Evolutionary conservation across 2,797 vertebrate genomes (phyloP), one percentile per base, ranked within the genome.

Genomic region (Eutrigla gurnardus): DNA sequence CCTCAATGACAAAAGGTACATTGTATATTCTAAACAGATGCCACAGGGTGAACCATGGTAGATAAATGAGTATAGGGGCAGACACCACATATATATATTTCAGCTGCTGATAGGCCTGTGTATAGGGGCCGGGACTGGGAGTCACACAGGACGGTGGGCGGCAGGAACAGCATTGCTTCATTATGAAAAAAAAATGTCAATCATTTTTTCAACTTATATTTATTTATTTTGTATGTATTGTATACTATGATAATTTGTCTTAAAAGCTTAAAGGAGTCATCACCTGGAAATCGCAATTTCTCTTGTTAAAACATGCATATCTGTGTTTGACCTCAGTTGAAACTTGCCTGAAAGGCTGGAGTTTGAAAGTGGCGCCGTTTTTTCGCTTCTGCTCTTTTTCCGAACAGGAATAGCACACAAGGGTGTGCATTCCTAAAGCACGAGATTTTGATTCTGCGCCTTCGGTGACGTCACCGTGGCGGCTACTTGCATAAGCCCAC

Each of bases 11-110:
- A 76, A 81, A 83, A 57, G 45, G 18, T 25, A 77, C 65, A 70
- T 4, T 73, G 58, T 81, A 63, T 43, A 55, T 81, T 52, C 45
- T 33, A 70, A 72, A 75, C 58, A 70, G 78, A 75, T 83, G 80
- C 73, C 77, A 82, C 37, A 73, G 65, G 50, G 57, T 60, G 58
- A 73, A 78, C 42, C 7, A 25, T 55, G 65, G 58, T 37, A 9
- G 80, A 18, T 86, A 82, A 85, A 46, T 84, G 88, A 79, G 84
- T 12, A 85, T 92, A 68, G 73, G 88, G 92, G 91, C 78, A 93
- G 89, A 93, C 89, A 70, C 77, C 66, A 89, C 88, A 91, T 53
- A 68, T 32, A 68, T 32, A 67, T 67, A 70, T 76, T 77, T 77
- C 53, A 78, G 79, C 84, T 79, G 75, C 73, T 83, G 75, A 40